phyloP scores from a whole-genome alignment of 1,140 invertebrate species.

The Episyrphus balteatus region DNA sequence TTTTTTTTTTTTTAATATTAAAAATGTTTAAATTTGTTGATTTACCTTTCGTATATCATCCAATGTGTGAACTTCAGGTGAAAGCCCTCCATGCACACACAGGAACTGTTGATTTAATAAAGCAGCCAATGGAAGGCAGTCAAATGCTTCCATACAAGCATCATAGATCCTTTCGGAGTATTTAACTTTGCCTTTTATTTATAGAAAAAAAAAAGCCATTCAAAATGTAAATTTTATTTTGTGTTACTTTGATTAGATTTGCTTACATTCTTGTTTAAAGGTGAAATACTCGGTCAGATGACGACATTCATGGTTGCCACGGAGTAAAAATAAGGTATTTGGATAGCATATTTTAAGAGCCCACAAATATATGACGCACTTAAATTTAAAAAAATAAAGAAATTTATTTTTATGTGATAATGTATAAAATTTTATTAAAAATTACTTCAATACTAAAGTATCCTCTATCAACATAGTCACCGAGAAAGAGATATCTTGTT shows the following conservation, averaged over 20 bases:
- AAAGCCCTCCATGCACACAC: constrained; percentile 98
- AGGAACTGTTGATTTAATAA: constrained; percentile 99
- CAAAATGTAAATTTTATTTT: too few relatives aligned
- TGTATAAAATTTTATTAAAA: neutral
- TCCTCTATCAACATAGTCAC: constrained; percentile 99
- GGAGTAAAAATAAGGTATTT: constrained; percentile 91
- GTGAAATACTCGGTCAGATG: constrained; percentile 99
- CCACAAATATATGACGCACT: constrained; percentile 99
- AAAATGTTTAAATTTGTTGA: constrained; percentile 1
- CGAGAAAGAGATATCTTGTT: constrained; percentile 99
- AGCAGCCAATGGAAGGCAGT: constrained; percentile 96
- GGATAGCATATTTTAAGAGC: constrained; percentile 98
- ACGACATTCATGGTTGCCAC: constrained; percentile 99
- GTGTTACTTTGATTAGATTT: too few relatives aligned
- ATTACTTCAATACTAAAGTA: constrained; percentile 99
- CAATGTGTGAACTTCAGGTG: constrained; percentile 97
- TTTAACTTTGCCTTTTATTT: constrained; percentile 90
- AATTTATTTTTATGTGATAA: neutral
- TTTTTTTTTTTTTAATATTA: neutral
- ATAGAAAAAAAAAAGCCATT: constrained; percentile 23
- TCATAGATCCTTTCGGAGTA: constrained; percentile 99
- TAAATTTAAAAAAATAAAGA: constrained; percentile 8
- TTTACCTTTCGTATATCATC: constrained; percentile 88
- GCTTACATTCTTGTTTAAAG: constrained; percentile 99
- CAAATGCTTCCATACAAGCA: constrained; percentile 99